Base-by-base conservation (phyloP, 2,888 invertebrate genomes). In the Drosophila parthenogenetica region DNA sequence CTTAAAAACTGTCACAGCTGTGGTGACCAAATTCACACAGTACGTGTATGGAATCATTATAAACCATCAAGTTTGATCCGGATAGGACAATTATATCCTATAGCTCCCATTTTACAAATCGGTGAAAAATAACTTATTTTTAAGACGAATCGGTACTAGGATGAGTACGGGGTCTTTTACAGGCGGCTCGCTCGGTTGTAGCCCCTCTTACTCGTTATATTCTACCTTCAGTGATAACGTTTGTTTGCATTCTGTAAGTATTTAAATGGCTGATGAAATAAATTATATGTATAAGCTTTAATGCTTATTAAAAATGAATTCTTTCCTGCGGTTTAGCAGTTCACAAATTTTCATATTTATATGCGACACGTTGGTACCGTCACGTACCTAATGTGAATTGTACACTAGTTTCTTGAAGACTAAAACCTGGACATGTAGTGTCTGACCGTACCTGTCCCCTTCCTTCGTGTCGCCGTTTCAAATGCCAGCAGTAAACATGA, bases 301-400 rank as follows among this genome's bases (percentile, higher is more conserved):
- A 68, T 57, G 74, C 63, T 60, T 69, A 77, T 77, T 74, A 72
- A 77, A 70, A 73, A 54, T 67, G 49, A 61, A 72, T 71, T 69
- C 32, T 62, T 37, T 46, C 50, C 50, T 14, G 37, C 40, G 22
- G 25, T 13, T 35, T 58, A 66, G 32, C 49, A 63, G 66, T 65
- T 65, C 49, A 68, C 54, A 60, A 60, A 78, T 69, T 74, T 62
- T 59, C 67, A 58, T 63, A 43, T 65, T 71, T 66, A 59, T 53
- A 43, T 58, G 66, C 49, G 67, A 65, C 71, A 77, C 71, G 72
- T 69, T 53, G 46, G 68, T 53, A 45, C 32, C 66, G 79, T 77
- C 79, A 79, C 79, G 79, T 79, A 77, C 57, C 45, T 22, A 39
- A 17, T 16, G 46, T 51, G 55, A 57, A 53, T 43, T 59, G 19